Evolutionary conservation across 2,113 vertebrate genomes (phyloP), one percentile per base, ranked within the genome.

Genomic region (Takifugu flavidus): DNA sequence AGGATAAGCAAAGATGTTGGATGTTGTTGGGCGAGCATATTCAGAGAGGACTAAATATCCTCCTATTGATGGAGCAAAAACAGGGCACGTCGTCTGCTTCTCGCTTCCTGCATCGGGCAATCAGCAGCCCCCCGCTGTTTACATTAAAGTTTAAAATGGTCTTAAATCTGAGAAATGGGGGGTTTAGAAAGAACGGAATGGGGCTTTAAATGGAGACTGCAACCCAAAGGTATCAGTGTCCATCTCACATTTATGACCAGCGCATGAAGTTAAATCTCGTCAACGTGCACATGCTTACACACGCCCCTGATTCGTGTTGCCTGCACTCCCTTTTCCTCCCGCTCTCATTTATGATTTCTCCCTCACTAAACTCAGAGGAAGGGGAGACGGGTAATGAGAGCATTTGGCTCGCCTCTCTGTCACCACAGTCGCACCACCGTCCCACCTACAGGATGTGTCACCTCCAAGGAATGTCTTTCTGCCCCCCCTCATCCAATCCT

Each of bases 391-490:
- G 72, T 56, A 72, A 77, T 65, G 72, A 72, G 55, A 73, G 72
- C 59, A 39, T 54, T 87, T 83, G 78, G 79, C 84, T 83, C 80
- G 77, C 61, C 82, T 74, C 12, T 72, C 77, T 69, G 86, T 88
- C 86, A 82, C 83, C 83, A 68, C 49, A 3, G 75, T 65, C 72
- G 80, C 73, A 58, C 39, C 15, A 27, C 46, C 45, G 75, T 74
- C 79, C 73, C 83, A 82, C 82, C 83, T 79, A 84, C 75, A 81
- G 80, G 82, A 87, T 75, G 78, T 83, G 83, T 89, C 88, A 86
- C 77, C 75, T 85, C 79, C 46, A 44, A 80, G 74, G 84, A 89
- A 89, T 87, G 78, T 81, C 70, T 62, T 61, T 53, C 53, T 39
- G 34, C 11, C 34, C 34, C 4, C 29, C 34, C 34, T 7, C 31